phyloP scores from a whole-genome alignment of 1,140 invertebrate genomes.

The Pseudomyrmex dendroicus region DNA sequence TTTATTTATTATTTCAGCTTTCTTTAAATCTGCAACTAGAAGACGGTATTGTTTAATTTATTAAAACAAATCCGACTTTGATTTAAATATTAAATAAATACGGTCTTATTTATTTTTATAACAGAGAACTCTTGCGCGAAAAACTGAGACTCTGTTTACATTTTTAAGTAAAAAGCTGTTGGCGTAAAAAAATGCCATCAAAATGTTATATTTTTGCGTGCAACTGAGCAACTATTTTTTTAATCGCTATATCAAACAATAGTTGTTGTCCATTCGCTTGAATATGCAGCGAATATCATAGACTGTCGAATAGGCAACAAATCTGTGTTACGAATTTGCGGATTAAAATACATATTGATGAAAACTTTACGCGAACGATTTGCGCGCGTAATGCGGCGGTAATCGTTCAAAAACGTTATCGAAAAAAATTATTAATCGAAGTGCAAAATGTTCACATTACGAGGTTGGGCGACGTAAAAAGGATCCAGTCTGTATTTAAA shows the following conservation, averaged over 20 bases:
- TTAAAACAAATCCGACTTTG: not conserved
- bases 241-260: constrained; percentile 18
- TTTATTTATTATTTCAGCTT: constrained; percentile 1
- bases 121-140: not conserved
- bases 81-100: constrained; percentile 7
- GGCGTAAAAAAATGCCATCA: not conserved
- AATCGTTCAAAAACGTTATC: constrained; percentile 43
- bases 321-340: constrained; percentile 7
- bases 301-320: constrained; percentile 3
- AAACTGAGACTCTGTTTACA: constrained; percentile 2
- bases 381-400: constrained; percentile 24
- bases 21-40: not conserved
- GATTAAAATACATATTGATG: constrained; percentile 31
- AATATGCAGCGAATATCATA: constrained; percentile 6
- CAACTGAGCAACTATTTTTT: constrained; percentile 32
- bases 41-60: not conserved
- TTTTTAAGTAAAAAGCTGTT: constrained; percentile 6
- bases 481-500: constrained; percentile 54
- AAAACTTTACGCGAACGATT: constrained; percentile 29
- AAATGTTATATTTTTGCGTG: constrained; percentile 8
- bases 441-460: constrained; percentile 51
- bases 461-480: constrained; percentile 47
- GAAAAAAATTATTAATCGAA: constrained; percentile 56
- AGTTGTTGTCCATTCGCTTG: not conserved
- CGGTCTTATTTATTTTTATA: constrained; percentile 1